Evolutionary conservation across 2,888 invertebrate genomes (phyloP).

Genomic region (Heterodera filipjevi): DNA sequence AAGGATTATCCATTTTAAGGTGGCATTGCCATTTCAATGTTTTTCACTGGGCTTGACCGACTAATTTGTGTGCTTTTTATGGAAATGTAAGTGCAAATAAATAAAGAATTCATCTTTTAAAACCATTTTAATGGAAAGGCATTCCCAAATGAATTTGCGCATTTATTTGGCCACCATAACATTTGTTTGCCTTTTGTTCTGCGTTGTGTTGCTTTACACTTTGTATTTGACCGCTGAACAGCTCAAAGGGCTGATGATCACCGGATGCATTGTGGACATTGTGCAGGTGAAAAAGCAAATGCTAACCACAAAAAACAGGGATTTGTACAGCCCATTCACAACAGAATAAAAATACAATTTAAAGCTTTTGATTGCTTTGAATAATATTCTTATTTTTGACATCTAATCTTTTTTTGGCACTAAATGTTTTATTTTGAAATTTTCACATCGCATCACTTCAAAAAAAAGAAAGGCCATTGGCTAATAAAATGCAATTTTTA

Average conservation of each 20-base stretch:
- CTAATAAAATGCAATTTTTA: neutral
- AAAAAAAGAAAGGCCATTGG: neutral
- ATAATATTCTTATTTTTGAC: neutral
- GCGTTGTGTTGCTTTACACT: neutral
- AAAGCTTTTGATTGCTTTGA: too few species aligned
- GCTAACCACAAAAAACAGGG: neutral
- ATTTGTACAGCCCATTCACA: too few species aligned
- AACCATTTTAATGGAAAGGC: neutral
- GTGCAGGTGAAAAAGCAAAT: neutral
- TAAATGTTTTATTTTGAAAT: too few species aligned
- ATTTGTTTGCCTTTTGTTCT: neutral
- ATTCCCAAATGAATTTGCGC: neutral
- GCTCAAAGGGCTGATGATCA: neutral
- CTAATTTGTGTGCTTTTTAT: neutral
- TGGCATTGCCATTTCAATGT: conserved; percentile 16
- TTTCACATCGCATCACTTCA: too few species aligned
- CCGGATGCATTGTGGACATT: conserved; percentile 4
- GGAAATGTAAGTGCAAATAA: neutral
- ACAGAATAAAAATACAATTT: too few species aligned
- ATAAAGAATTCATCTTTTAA: neutral
- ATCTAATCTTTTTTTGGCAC: too few species aligned
- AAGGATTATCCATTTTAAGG: neutral
- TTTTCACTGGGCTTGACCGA: conserved; percentile 14
- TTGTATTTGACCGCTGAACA: neutral
- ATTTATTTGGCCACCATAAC: neutral